Evolutionary conservation across 2,797 vertebrate genomes (phyloP).

Genomic region (Protonibea diacanthus): DNA sequence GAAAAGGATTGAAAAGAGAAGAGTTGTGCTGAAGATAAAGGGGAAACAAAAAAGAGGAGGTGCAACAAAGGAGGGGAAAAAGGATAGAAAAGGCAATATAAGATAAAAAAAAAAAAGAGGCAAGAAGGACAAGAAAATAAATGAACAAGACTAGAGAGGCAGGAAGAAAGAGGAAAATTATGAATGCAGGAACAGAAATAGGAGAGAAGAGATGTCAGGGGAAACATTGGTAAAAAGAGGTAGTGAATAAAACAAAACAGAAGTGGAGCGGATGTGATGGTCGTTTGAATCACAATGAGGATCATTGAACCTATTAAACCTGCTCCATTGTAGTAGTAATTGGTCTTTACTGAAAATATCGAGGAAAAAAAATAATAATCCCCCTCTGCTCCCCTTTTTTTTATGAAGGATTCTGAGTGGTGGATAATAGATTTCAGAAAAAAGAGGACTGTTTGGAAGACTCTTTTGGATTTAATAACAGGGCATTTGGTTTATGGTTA

Average conservation of each 20-base stretch:
- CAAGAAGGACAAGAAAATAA: background rate
- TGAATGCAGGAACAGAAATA: background rate
- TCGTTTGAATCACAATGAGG: conserved; percentile 13
- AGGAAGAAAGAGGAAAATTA: background rate
- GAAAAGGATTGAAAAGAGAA: background rate
- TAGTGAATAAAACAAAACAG: conserved; percentile 4
- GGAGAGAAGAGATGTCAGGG: too few species aligned
- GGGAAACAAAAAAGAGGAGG: background rate
- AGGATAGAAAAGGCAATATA: background rate
- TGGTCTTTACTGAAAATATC: conserved; percentile 7
- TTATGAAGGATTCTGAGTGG: conserved; percentile 29
- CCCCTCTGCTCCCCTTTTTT: background rate
- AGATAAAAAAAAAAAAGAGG: background rate
- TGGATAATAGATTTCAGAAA: conserved; percentile 29
- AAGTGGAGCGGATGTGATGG: background rate
- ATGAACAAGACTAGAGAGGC: background rate
- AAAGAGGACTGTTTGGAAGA: conserved; percentile 13
- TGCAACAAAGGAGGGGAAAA: background rate
- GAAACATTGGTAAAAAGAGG: background rate
- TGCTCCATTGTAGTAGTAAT: conserved; percentile 14
- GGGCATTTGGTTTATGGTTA: conserved; percentile 37
- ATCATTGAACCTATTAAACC: conserved; percentile 1
- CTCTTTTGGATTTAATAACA: conserved; percentile 27
- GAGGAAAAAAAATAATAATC: background rate
- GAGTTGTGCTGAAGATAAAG: background rate